Evolutionary conservation across 2,797 vertebrate species (phyloP), one percentile per base, ranked within the genome.

Genomic region (Poeciliopsis presidionis): DNA sequence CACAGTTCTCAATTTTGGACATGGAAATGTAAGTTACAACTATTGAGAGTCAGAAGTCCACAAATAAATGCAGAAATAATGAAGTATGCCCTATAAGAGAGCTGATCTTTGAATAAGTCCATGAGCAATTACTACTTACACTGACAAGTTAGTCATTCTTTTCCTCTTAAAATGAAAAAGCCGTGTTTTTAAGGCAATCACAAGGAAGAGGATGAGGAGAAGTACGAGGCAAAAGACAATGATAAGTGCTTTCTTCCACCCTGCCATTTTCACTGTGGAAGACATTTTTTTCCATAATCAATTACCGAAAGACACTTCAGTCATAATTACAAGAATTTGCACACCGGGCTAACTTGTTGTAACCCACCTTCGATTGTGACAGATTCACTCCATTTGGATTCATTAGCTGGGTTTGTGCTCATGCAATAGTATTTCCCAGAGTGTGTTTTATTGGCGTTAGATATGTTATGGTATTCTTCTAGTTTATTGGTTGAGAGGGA

Each of bases 211-310:
- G 6, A 77, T 79, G 80, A 94, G 69, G 7, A 92, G 1, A 18
- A 95, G 73, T 36, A 95, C 74, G 70, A 95, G 77, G 84, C 93
- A 95, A 74, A 90, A 49, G 43, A 83, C 53, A 4, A 80, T 91
- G 2, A 95, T 93, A 2, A 95, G 78, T 57, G 83, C 90, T 88
- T 94, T 94, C 86, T 96, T 96, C 95, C 95, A 96, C 41, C 73
- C 67, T 0, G 95, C 95, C 83, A 93, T 18, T 77, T 87, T 95
- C 80, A 96, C 95, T 95, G 88, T n/a, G 55, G 9, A 89, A 67
- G 12, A 83, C 18, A 86, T 71, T 28, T 8, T 3, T 63, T 25
- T 65, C 3, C 7, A 13, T 43, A 69, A n/a, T 69, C 25, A 13
- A 16, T 45, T n/a, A 45, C 51, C 25, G 51, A 53, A 53, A 53